Percentiles rank a stretch among this genome's conserved stretches.
These are phyloP conservation scores for Colius striatus DNA, from an alignment of 2,113 vertebrate species.

Conservation along the genomic window DNA sequence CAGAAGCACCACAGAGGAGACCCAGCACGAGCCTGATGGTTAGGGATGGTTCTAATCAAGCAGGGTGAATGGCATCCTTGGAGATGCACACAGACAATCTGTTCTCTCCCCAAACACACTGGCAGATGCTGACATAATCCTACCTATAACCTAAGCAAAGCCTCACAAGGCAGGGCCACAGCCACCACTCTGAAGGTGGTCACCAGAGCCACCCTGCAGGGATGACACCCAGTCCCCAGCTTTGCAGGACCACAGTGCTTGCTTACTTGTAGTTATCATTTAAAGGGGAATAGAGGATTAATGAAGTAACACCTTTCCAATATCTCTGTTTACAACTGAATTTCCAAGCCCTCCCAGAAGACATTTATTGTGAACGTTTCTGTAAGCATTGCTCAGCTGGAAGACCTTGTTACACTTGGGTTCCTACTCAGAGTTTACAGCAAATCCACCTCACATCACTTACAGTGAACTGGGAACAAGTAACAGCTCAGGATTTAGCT, in stretches of 20 bases:
- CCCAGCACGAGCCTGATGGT: rapidly evolving
- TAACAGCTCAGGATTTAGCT: neutral
- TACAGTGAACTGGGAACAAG: neutral
- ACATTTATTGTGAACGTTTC: neutral
- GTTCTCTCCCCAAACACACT: neutral
- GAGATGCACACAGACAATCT: neutral
- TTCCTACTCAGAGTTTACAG: neutral
- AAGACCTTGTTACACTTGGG: neutral
- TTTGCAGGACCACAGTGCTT: neutral
- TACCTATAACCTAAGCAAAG: neutral
- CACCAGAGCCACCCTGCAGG: neutral
- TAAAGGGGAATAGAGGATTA: neutral
- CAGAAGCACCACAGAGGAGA: rapidly evolving
- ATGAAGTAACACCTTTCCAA: neutral
- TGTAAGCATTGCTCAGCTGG: neutral
- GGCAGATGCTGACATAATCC: neutral
- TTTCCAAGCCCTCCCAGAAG: neutral
- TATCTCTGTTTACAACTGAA: constrained; percentile 2
- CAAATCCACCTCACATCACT: neutral
- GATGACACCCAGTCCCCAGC: neutral
- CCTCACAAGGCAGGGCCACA: neutral
- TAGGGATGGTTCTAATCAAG: neutral
- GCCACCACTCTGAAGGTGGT: neutral
- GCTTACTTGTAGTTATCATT: neutral
- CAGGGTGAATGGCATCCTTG: neutral